Conservation (phyloP, 2,888 invertebrate genomes). For the Sphecodes monilicornis region DNA sequence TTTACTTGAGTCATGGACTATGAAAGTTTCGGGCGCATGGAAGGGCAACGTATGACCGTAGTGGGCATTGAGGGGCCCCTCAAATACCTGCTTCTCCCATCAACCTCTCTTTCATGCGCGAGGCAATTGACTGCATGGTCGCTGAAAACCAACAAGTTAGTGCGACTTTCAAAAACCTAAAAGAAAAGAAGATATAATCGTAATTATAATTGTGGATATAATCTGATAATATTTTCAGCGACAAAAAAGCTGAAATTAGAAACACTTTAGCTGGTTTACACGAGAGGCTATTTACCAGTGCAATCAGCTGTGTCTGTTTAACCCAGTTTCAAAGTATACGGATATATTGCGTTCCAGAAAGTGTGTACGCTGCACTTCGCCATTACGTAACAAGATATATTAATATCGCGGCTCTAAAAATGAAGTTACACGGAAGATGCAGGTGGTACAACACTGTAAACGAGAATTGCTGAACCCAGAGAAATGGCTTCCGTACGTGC, state of each 20-base stretch:
- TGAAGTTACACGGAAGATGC: not conserved
- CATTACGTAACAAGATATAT: slow-evolving; percentile 8
- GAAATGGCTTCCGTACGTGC: not conserved
- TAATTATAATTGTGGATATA: not conserved
- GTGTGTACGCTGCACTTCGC: not conserved
- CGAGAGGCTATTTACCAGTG: not conserved
- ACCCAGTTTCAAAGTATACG: slow-evolving; percentile 36
- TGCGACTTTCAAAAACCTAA: no score
- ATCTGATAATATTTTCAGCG: not conserved
- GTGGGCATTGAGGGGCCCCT: no score
- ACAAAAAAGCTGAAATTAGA: not conserved
- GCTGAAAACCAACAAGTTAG: no score
- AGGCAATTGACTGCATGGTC: no score
- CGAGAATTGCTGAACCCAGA: not conserved
- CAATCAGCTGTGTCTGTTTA: slow-evolving; percentile 12
- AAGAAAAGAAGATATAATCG: not conserved
- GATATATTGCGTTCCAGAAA: slow-evolving; percentile 1
- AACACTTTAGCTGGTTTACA: not conserved
- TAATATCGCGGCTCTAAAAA: not conserved
- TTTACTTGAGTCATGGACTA: no score
- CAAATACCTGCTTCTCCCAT: no score
- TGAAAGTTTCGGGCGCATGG: no score
- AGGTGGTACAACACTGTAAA: no score
- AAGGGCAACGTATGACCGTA: no score
- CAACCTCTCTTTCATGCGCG: no score